Evolutionary conservation across 2,113 vertebrate genomes (phyloP).

Genomic region (Seriola aureovittata): DNA sequence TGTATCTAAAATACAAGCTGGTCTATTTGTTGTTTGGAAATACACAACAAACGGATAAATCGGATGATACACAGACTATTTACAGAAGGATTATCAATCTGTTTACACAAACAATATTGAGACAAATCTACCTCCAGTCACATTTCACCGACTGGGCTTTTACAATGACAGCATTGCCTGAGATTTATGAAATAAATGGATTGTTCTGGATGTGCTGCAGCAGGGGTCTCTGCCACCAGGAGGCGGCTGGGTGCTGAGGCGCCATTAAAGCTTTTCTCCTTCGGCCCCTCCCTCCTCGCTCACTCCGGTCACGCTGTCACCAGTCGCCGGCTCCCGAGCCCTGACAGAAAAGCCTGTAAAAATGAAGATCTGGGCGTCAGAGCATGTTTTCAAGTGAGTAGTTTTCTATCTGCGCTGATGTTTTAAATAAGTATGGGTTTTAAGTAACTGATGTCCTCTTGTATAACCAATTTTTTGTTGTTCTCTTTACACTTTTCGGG

Average conservation of each 20-base stretch:
- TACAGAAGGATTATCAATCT: no score
- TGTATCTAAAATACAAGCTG: no score
- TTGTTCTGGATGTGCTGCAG: conserved; percentile 19
- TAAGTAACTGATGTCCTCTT: background rate
- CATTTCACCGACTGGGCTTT: no score
- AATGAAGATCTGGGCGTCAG: conserved; percentile 88
- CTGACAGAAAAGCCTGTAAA: conserved; percentile 49
- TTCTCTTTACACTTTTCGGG: background rate
- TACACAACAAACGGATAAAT: no score
- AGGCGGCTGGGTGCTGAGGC: background rate
- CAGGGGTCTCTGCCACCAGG: conserved; percentile 14
- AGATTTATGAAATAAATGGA: background rate
- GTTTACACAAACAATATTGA: no score
- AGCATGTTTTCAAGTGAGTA: conserved; percentile 86
- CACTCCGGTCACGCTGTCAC: conserved; percentile 53
- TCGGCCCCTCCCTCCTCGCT: conserved; percentile 39
- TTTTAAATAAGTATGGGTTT: accelerated
- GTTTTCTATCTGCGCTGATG: accelerated
- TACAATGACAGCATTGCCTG: no score
- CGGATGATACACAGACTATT: no score
- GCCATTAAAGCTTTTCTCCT: background rate
- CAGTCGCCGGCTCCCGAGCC: conserved; percentile 52
- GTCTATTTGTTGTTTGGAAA: no score
- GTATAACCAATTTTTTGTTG: background rate
- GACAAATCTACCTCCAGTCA: no score